Conservation (phyloP, 2,113 vertebrate genomes). For the Phylloscopus trochilus region DNA sequence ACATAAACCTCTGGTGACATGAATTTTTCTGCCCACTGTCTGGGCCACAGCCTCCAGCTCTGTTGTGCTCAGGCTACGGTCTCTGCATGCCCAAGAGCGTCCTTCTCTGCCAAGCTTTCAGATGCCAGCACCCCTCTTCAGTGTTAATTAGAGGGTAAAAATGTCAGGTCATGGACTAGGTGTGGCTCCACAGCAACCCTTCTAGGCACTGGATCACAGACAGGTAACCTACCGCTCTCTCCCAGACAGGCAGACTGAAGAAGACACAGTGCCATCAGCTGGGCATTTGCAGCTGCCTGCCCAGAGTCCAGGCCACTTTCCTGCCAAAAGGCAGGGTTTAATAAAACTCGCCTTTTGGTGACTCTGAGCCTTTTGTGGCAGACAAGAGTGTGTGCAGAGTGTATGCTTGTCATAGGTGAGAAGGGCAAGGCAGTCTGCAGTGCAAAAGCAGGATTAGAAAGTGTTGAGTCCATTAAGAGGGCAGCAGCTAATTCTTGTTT, state of each 20-base stretch:
- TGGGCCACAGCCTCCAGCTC: background rate
- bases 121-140: background rate
- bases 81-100: background rate
- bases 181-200: background rate
- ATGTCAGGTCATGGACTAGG: accelerated
- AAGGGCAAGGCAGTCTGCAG: background rate
- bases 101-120: background rate
- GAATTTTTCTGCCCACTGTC: background rate
- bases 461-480: background rate
- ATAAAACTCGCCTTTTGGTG: accelerated
- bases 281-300: background rate
- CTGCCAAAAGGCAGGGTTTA: background rate
- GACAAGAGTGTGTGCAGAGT: accelerated
- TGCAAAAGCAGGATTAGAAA: background rate
- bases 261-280: slow-evolving; percentile 5
- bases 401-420: background rate
- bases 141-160: accelerated
- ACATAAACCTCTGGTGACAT: background rate
- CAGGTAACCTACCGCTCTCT: background rate
- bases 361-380: accelerated
- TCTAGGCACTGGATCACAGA: no score
- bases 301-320: accelerated
- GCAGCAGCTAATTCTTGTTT: background rate
- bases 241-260: accelerated
- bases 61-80: accelerated